Evolutionary conservation across 2,113 vertebrate species (phyloP).

Genomic region (Typhlomys cinereus): DNA sequence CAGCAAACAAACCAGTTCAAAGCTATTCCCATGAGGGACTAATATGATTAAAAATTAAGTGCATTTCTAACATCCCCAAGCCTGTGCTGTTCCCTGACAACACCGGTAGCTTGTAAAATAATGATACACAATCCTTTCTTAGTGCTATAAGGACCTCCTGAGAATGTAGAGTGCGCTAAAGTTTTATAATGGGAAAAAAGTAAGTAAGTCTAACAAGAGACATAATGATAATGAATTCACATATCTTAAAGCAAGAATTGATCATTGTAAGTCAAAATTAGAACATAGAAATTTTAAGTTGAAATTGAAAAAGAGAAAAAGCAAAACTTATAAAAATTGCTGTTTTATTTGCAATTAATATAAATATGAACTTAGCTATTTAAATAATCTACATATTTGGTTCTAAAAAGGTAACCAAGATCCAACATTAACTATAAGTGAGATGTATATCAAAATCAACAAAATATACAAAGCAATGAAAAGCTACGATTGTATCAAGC

Average conservation of each 20-base stretch:
- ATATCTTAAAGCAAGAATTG: neutral
- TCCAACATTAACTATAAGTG: neutral
- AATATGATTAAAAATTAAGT: neutral
- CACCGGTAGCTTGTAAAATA: neutral
- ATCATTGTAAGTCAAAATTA: neutral
- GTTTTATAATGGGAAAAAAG: neutral
- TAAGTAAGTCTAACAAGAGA: neutral
- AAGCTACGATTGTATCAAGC: neutral
- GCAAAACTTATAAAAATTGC: too few relatives aligned
- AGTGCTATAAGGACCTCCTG: neutral
- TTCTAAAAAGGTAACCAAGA: conserved; percentile 32
- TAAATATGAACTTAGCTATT: too few relatives aligned
- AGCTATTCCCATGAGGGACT: neutral
- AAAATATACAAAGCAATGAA: neutral
- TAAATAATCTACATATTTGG: neutral
- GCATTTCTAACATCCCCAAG: neutral
- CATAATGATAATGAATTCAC: neutral
- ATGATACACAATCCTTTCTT: neutral
- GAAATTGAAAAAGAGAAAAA: neutral
- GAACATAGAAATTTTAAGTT: neutral
- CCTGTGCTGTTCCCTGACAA: neutral
- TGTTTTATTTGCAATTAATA: too few relatives aligned
- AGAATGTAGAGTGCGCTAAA: neutral
- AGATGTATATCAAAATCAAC: neutral
- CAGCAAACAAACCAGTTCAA: neutral